phyloP scores from a whole-genome alignment of 1,140 invertebrate species.

The Cydia pomonella region DNA sequence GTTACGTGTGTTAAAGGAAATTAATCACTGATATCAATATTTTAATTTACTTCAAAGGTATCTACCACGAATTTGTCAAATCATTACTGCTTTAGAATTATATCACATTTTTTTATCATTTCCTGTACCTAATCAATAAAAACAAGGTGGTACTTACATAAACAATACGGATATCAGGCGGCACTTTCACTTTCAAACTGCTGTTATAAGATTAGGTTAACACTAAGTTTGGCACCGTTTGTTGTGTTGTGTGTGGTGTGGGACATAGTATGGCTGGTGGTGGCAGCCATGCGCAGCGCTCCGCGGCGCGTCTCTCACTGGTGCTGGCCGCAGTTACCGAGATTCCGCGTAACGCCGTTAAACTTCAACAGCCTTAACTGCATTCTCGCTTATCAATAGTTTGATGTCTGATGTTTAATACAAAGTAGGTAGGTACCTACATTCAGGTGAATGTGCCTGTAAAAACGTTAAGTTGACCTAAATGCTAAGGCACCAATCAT shows the following conservation, averaged over 20 bases:
- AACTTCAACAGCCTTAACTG: slow-evolving; percentile 42
- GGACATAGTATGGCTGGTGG: slow-evolving; percentile 1
- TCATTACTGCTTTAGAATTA: not conserved
- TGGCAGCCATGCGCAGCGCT: slow-evolving; percentile 60
- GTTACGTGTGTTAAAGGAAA: not conserved
- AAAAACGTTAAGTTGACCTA: not conserved
- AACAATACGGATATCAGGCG: not conserved
- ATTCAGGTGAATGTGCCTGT: not conserved
- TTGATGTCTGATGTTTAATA: not conserved
- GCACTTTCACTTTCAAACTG: slow-evolving; percentile 20
- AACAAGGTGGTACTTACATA: slow-evolving; percentile 7
- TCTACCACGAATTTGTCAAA: not conserved
- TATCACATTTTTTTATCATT: not conserved
- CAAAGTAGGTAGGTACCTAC: not conserved
- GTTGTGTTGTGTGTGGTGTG: not conserved
- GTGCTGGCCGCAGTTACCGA: slow-evolving; percentile 27
- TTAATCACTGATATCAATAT: not conserved
- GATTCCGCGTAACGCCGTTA: slow-evolving; percentile 1
- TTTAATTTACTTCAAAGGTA: not conserved
- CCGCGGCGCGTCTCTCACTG: slow-evolving; percentile 66
- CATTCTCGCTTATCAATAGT: slow-evolving; percentile 1
- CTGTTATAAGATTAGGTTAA: slow-evolving; percentile 23
- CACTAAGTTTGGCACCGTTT: slow-evolving; percentile 49
- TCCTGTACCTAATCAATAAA: not conserved
- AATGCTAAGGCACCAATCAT: not conserved